Conservation (phyloP, 2,888 invertebrate genomes). For the Ornithoptera priamus region DNA sequence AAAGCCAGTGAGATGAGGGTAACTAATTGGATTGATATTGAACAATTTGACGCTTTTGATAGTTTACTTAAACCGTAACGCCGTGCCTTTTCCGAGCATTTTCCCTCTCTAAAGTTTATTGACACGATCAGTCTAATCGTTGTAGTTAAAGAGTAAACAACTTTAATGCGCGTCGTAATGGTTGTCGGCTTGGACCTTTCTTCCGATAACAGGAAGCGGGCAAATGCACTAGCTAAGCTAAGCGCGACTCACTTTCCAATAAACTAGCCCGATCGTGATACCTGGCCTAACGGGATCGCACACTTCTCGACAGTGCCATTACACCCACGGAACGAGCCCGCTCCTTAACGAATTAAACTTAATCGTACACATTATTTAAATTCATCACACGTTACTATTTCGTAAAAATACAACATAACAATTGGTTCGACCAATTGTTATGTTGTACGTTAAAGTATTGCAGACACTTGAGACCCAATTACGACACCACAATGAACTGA, state of each 20-base stretch:
- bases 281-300: conserved; percentile 71
- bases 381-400: conserved; percentile 20
- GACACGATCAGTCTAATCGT: conserved; percentile 21
- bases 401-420: conserved; percentile 3
- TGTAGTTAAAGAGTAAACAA: conserved; percentile 27
- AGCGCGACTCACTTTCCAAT: conserved; percentile 72
- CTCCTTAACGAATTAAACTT: background rate
- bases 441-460: conserved; percentile 27
- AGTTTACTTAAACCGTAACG: conserved; percentile 1
- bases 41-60: background rate
- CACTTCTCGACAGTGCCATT: conserved; percentile 60
- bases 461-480: conserved; percentile 34
- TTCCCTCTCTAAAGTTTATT: conserved; percentile 29
- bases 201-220: conserved; percentile 51
- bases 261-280: conserved; percentile 71
- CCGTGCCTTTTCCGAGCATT: conserved; percentile 8
- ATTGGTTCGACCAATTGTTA: background rate
- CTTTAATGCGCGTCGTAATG: conserved; percentile 37
- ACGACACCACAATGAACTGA: conserved; percentile 46
- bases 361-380: conserved; percentile 25
- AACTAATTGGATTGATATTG: background rate
- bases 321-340: conserved; percentile 41
- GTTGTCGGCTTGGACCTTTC: conserved; percentile 47
- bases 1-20: no score
- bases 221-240: conserved; percentile 57